Conservation (phyloP, 2,113 vertebrate species). For the Electrona antarctica region DNA sequence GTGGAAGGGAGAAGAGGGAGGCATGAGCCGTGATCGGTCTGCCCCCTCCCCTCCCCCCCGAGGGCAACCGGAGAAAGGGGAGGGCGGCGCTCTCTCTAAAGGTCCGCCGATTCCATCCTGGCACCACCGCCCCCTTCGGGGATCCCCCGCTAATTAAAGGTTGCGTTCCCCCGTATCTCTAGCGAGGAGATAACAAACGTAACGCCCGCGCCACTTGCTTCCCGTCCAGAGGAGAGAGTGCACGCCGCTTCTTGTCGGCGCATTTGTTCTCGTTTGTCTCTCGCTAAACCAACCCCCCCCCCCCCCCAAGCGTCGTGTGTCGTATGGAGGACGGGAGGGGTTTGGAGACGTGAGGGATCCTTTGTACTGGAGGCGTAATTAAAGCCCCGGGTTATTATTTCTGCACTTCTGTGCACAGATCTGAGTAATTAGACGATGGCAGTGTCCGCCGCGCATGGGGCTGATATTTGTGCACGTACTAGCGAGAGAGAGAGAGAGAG, state of each 20-base stretch:
- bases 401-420: slow-evolving; percentile 74
- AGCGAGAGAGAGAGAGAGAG: too few species aligned
- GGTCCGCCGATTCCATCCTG: slow-evolving; percentile 73
- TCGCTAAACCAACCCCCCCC: neutral
- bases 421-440: slow-evolving; percentile 61
- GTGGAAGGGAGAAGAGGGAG: slow-evolving; percentile 44
- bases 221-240: neutral
- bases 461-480: too few species aligned
- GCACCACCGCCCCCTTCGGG: slow-evolving; percentile 62
- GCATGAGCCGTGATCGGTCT: slow-evolving; percentile 48
- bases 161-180: slow-evolving; percentile 71
- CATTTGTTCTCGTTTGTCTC: neutral
- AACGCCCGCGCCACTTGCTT: neutral
- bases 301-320: neutral
- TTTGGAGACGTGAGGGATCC: slow-evolving; percentile 42
- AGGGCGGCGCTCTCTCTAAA: slow-evolving; percentile 70
- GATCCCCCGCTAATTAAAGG: slow-evolving; percentile 74
- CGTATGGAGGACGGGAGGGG: too few species aligned
- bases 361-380: slow-evolving; percentile 72
- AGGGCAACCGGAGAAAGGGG: slow-evolving; percentile 38
- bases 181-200: slow-evolving; percentile 69
- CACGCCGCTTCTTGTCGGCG: slow-evolving; percentile 13
- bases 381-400: slow-evolving; percentile 72
- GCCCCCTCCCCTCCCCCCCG: slow-evolving; percentile 23
- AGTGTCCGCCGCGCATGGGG: too few species aligned